These are phyloP conservation scores for Saccostrea cuccullata DNA, from an alignment of 1,140 invertebrate species.

Conservation along the genomic window DNA sequence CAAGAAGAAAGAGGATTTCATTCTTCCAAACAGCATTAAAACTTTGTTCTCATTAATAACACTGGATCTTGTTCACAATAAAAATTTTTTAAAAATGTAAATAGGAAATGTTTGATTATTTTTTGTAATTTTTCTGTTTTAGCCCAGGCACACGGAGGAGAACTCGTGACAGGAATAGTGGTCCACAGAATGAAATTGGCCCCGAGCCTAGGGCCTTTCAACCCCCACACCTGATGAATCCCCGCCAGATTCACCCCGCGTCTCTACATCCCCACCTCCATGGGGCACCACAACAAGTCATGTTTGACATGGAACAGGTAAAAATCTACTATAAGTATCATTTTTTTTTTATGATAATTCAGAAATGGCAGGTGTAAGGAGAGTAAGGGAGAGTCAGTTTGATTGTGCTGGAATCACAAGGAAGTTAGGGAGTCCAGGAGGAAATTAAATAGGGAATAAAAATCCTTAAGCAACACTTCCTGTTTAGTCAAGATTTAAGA, in stretches of 20 bases:
- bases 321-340: not conserved
- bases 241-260: slow-evolving; percentile 69
- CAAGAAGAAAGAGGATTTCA: no score
- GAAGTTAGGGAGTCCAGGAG: not conserved
- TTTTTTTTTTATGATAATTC: no score
- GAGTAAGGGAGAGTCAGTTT: not conserved
- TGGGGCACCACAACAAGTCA: slow-evolving; percentile 63
- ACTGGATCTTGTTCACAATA: no score
- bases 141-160: slow-evolving; percentile 71
- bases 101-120: no score
- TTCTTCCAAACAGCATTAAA: no score
- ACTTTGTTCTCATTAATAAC: no score
- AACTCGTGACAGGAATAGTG: slow-evolving; percentile 65
- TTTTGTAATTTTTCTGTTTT: slow-evolving; percentile 51
- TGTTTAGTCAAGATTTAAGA: not conserved
- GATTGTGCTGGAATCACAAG: not conserved
- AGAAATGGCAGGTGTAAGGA: not conserved
- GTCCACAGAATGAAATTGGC: slow-evolving; percentile 62
- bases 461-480: slow-evolving; percentile 25
- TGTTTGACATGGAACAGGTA: slow-evolving; percentile 71
- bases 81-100: no score
- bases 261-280: slow-evolving; percentile 63
- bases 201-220: slow-evolving; percentile 74
- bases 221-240: slow-evolving; percentile 64
- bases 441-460: not conserved